phyloP scores from a whole-genome alignment of 1,140 invertebrate species.

The Formica exsecta region DNA sequence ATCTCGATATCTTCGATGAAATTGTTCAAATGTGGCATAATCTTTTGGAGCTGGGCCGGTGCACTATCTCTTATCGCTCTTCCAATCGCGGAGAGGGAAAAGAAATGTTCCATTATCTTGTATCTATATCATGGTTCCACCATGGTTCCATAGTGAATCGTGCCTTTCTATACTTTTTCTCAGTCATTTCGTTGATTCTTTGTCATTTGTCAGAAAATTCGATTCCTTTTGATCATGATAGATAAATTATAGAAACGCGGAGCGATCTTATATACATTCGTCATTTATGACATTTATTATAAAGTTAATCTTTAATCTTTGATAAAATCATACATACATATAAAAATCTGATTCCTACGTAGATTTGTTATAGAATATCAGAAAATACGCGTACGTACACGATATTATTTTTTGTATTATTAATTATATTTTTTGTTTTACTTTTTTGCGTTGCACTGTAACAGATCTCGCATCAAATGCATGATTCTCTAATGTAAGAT shows the following conservation, averaged over 20 bases:
- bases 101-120: conserved; percentile 52
- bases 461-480: background rate
- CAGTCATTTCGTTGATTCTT: conserved; percentile 60
- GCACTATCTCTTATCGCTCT: conserved; percentile 49
- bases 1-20: conserved; percentile 27
- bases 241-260: conserved; percentile 35
- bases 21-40: conserved; percentile 46
- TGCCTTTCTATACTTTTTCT: conserved; percentile 65
- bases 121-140: conserved; percentile 61
- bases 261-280: conserved; percentile 49
- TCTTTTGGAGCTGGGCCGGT: conserved; percentile 41
- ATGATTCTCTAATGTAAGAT: conserved; percentile 22
- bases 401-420: background rate
- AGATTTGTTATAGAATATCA: background rate
- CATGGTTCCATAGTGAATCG: conserved; percentile 65
- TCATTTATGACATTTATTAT: background rate
- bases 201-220: conserved; percentile 31
- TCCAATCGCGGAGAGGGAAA: conserved; percentile 53
- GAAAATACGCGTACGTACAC: background rate
- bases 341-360: background rate
- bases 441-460: no score
- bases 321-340: background rate
- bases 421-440: background rate
- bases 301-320: background rate
- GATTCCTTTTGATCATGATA: conserved; percentile 31